Conservation (phyloP, 2,797 vertebrate genomes). For the Myripristis murdjan region DNA sequence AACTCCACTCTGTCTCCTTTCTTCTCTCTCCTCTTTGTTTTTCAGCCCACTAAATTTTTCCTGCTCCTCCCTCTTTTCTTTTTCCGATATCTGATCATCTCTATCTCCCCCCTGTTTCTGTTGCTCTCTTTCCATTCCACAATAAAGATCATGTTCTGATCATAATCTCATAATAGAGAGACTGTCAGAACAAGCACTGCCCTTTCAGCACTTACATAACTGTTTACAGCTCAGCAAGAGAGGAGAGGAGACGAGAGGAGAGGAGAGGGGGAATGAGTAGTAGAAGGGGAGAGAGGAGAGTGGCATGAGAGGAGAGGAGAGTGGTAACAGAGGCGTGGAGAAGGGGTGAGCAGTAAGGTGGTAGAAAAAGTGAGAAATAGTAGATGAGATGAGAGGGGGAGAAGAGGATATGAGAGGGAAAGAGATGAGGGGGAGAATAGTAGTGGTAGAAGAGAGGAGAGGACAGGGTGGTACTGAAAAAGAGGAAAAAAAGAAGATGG, state of each 20-base stretch:
- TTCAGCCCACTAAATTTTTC: constrained; percentile 42
- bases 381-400: no score
- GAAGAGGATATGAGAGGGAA: no score
- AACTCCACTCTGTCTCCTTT: constrained; percentile 57
- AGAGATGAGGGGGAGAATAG: no score
- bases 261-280: no score
- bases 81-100: constrained; percentile 57
- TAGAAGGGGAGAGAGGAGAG: no score
- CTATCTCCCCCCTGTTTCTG: constrained; percentile 39
- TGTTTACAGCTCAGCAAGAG: constrained; percentile 22
- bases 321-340: no score
- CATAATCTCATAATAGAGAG: constrained; percentile 59
- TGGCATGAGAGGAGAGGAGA: no score
- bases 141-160: constrained; percentile 67
- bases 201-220: constrained; percentile 45
- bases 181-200: constrained; percentile 51
- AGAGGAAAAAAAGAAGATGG: neutral
- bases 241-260: no score
- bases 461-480: neutral
- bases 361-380: no score
- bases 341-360: no score
- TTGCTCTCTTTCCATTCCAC: constrained; percentile 43
- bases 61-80: constrained; percentile 50
- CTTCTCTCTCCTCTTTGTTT: constrained; percentile 19
- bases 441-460: no score